Percentiles rank a stretch among this genome's conserved stretches.
Conservation (phyloP, 2,797 vertebrate species). For the Karalla daura region DNA sequence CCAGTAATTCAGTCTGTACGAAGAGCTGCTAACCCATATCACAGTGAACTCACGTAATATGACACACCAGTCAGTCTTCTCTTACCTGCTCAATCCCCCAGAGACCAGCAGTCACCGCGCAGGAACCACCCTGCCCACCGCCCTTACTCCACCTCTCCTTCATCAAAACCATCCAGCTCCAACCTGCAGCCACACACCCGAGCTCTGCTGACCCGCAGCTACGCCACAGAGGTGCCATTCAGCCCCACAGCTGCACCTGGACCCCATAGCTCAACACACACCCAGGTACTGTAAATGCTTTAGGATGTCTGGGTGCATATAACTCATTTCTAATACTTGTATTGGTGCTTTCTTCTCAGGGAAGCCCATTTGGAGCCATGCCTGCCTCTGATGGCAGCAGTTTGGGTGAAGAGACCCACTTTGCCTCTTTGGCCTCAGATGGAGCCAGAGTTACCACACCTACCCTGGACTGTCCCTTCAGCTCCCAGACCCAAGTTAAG, state of each 20-base stretch:
- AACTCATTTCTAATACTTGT: too few relatives aligned
- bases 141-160: slow-evolving; percentile 64
- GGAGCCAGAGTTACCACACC: slow-evolving; percentile 49
- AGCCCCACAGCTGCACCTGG: slow-evolving; percentile 32
- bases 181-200: slow-evolving; percentile 72
- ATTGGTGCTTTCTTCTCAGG: slow-evolving; percentile 43
- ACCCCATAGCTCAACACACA: background rate
- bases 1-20: background rate
- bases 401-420: slow-evolving; percentile 42
- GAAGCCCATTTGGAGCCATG: slow-evolving; percentile 32
- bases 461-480: slow-evolving; percentile 47
- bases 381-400: slow-evolving; percentile 41
- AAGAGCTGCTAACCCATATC: background rate
- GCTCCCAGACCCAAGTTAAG: slow-evolving; percentile 62
- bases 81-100: slow-evolving; percentile 63
- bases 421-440: slow-evolving; percentile 55
- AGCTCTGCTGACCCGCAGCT: slow-evolving; percentile 65
- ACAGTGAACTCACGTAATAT: slow-evolving; percentile 39
- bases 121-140: slow-evolving; percentile 43
- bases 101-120: slow-evolving; percentile 78
- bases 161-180: slow-evolving; percentile 75
- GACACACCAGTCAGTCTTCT: slow-evolving; percentile 47
- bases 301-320: too few relatives aligned
- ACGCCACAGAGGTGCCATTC: slow-evolving; percentile 63
- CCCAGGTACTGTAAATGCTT: too few relatives aligned